Evolutionary conservation across 1,140 invertebrate species (phyloP).

Genomic region (Camponotus vicinus): DNA sequence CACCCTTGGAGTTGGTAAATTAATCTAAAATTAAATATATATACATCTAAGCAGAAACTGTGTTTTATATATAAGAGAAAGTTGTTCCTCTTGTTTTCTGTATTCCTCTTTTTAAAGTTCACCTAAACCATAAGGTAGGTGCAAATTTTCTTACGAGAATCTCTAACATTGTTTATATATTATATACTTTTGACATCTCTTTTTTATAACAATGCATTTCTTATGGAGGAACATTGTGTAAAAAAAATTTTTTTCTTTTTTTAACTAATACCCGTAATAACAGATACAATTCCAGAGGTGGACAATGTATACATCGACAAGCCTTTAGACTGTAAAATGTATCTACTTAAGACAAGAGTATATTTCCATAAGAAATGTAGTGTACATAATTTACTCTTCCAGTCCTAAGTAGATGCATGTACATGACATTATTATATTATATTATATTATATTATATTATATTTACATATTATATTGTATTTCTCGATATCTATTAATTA

Average conservation of each 20-base stretch:
- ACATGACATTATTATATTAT: slow-evolving; percentile 56
- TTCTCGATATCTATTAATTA: slow-evolving; percentile 13
- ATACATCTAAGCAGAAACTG: slow-evolving; percentile 65
- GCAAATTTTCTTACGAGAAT: slow-evolving; percentile 77
- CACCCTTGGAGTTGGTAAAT: slow-evolving; percentile 82
- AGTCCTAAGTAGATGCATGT: slow-evolving; percentile 85
- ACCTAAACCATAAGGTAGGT: slow-evolving; percentile 81
- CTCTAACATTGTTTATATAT: slow-evolving; percentile 71
- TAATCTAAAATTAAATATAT: slow-evolving; percentile 59
- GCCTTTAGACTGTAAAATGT: slow-evolving; percentile 67
- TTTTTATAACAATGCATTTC: slow-evolving; percentile 84
- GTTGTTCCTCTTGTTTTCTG: slow-evolving; percentile 67
- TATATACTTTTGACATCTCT: slow-evolving; percentile 60
- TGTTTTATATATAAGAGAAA: slow-evolving; percentile 53
- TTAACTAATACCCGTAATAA: slow-evolving; percentile 41
- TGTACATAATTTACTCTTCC: slow-evolving; percentile 77
- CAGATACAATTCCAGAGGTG: slow-evolving; percentile 82
- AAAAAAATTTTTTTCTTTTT: slow-evolving; percentile 28
- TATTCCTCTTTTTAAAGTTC: slow-evolving; percentile 71
- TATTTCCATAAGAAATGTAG: slow-evolving; percentile 85
- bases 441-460: slow-evolving; percentile 35
- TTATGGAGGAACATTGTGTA: slow-evolving; percentile 83
- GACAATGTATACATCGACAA: slow-evolving; percentile 61
- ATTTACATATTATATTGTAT: slow-evolving; percentile 26
- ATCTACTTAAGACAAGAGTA: slow-evolving; percentile 83